phyloP scores from a whole-genome alignment of 2,113 vertebrate species.

The Antechinus flavipes region DNA sequence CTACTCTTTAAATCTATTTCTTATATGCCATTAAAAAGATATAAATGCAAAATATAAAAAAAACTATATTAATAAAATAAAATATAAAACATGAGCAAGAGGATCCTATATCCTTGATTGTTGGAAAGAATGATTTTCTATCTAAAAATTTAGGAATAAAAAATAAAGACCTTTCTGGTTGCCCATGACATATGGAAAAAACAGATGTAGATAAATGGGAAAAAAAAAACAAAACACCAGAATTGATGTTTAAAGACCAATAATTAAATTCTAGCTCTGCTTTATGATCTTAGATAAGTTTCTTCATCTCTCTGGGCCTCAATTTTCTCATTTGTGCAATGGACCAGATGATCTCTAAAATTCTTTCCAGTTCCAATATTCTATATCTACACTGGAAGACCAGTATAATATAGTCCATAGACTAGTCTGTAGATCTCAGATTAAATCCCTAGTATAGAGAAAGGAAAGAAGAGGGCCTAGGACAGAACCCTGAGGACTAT shows the following conservation, averaged over 20 bases:
- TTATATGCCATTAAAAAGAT: not conserved
- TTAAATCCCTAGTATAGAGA: not conserved
- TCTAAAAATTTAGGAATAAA: not conserved
- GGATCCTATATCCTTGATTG: not conserved
- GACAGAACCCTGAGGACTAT: not conserved
- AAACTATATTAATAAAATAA: too few species aligned
- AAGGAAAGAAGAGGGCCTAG: not conserved
- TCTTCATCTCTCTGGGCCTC: not conserved
- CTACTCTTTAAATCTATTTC: not conserved
- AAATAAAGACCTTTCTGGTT: not conserved
- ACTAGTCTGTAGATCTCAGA: not conserved
- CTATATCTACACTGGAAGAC: not conserved
- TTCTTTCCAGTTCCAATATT: not conserved
- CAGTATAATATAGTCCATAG: not conserved
- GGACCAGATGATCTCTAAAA: not conserved
- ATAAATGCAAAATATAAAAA: too few species aligned
- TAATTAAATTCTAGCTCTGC: not conserved
- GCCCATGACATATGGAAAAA: not conserved
- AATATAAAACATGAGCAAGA: not conserved
- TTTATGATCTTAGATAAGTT: not conserved
- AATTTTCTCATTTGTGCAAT: not conserved
- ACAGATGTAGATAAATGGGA: not conserved
- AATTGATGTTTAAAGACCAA: not conserved
- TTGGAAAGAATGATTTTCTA: not conserved
- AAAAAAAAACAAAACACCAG: not conserved